Percentiles rank a stretch among this genome's conserved stretches.
phyloP scores from a whole-genome alignment of 2,113 vertebrate species.

The Lampris incognitus region DNA sequence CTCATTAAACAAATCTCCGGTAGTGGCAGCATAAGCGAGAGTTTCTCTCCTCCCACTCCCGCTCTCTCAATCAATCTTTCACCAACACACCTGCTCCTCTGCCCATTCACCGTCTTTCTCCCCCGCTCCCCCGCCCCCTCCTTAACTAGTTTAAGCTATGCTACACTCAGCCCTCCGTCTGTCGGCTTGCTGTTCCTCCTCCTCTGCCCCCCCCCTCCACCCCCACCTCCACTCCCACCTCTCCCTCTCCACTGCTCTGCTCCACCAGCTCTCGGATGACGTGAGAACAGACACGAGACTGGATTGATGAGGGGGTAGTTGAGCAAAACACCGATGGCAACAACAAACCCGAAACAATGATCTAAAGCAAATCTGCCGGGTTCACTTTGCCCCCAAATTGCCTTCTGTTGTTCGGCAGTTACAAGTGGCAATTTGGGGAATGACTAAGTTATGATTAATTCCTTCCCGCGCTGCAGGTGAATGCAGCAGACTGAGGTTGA shows the following conservation, averaged over 20 bases:
- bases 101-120: slow-evolving; percentile 24
- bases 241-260: not conserved
- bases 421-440: slow-evolving; percentile 46
- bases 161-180: not conserved
- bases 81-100: slow-evolving; percentile 16
- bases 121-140: not conserved
- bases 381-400: slow-evolving; percentile 1
- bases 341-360: slow-evolving; percentile 13
- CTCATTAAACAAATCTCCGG: slow-evolving; percentile 58
- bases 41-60: slow-evolving; percentile 30
- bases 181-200: not conserved
- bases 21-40: slow-evolving; percentile 43
- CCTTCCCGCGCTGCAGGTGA: slow-evolving; percentile 46
- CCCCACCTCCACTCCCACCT: not conserved
- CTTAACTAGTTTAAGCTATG: not conserved
- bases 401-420: slow-evolving; percentile 16
- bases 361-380: slow-evolving; percentile 19
- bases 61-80: slow-evolving; percentile 45
- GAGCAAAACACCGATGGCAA: slow-evolving; percentile 9
- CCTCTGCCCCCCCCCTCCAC: not conserved
- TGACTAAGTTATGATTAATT: slow-evolving; percentile 62
- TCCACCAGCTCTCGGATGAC: not conserved
- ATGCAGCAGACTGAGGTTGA: slow-evolving; percentile 18
- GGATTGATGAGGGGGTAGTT: not conserved
- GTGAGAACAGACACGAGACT: not conserved